Base-by-base conservation (phyloP, 2,113 vertebrate genomes). In the Hyaena hyaena region DNA sequence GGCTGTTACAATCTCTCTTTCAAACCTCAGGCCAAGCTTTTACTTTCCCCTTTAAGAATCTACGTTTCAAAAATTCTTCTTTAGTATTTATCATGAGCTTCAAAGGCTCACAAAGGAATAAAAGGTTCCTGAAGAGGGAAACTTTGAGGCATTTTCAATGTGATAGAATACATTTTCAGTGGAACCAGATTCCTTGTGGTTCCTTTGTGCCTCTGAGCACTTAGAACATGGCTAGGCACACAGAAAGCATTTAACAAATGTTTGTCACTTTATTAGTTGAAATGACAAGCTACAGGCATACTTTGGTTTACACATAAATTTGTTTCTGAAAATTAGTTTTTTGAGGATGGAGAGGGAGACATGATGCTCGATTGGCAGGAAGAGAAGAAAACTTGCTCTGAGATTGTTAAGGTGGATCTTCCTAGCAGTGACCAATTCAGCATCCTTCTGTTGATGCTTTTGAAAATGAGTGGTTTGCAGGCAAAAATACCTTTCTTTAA, bases 141-240 rank as follows among this genome's bases (percentile, higher is more conserved):
- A 28, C 28, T 97, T 96, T 89, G 94, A 83, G 89, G 43, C 48
- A 84, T 94, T 97, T 96, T 95, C 39, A 95, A 0, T 93, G 14
- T 94, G 93, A 74, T n/a, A 89, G 69, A 83, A 77, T 71, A 55
- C 39, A 31, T 90, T 97, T 97, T 84, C 93, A 81, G 73, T 66
- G 77, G 58, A 90, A 63, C 48, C 5, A 23, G 77, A 81, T 71
- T 82, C 76, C n/a, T 79, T 63, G 71, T n/a, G 33, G n/a, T 82
- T 92, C 68, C 87, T 85, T 87, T 97, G 68, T 85, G 45, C 9
- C 61, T 97, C 79, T 35, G 21, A 93, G 48, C 16, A 82, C 88
- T 77, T 71, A 95, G 88, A 96, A 66, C 45, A 63, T 86, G 55
- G 53, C 53, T 74, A 55, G 76, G 71, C 50, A 39, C 39, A 39